Conservation (phyloP, 1,140 invertebrate genomes). For the Bathynomus jamesi region DNA sequence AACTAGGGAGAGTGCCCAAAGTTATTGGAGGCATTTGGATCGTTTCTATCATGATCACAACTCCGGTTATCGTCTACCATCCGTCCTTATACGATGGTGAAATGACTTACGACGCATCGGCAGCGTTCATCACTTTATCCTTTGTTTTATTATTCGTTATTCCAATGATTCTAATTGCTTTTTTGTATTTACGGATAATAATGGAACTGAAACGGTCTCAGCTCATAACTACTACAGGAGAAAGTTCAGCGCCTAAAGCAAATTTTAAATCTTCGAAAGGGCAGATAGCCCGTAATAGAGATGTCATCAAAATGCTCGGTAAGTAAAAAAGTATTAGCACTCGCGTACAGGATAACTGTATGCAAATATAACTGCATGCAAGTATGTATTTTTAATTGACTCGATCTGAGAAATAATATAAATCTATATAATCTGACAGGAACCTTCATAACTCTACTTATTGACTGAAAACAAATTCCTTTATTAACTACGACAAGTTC, state of each 20-base stretch:
- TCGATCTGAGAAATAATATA: too few relatives aligned
- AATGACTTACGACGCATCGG: neutral
- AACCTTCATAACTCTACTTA: too few relatives aligned
- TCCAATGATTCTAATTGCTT: neutral
- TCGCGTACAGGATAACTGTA: too few relatives aligned
- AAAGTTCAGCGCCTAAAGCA: too few relatives aligned
- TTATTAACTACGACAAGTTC: too few relatives aligned
- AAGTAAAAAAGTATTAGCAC: too few relatives aligned
- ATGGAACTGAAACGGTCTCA: neutral
- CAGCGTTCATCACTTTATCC: neutral
- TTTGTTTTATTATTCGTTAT: neutral
- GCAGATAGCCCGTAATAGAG: neutral
- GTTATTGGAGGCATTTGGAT: constrained; percentile 54
- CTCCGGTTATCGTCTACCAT: neutral
- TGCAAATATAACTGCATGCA: too few relatives aligned
- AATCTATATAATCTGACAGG: too few relatives aligned
- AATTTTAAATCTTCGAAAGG: neutral
- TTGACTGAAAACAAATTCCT: too few relatives aligned
- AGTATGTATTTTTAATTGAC: too few relatives aligned
- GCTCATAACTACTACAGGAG: too few relatives aligned
- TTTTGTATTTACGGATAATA: neutral
- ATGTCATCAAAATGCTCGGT: neutral
- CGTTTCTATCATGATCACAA: constrained; percentile 11
- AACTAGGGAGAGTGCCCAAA: constrained; percentile 49
- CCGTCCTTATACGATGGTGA: neutral